Conservation (phyloP, 2,888 invertebrate species). For the Gerris lacustris region DNA sequence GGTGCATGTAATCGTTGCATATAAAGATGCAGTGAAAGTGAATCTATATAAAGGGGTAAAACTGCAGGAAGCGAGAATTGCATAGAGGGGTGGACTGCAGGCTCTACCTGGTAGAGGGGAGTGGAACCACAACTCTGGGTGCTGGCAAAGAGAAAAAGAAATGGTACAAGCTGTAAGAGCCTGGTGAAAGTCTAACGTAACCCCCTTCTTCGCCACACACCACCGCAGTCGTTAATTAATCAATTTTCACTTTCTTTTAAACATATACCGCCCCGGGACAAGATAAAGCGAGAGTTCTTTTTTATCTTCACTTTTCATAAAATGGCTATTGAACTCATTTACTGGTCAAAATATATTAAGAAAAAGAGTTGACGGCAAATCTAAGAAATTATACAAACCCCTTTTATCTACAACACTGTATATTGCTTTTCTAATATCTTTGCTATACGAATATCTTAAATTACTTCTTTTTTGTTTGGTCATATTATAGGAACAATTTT, state of each 20-base stretch:
- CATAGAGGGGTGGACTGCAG: not conserved
- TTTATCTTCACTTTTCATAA: not conserved
- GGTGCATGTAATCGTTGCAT: too few species aligned
- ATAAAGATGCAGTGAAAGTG: conserved; percentile 1
- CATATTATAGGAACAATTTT: too few species aligned
- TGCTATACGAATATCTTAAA: too few species aligned
- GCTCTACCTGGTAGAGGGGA: not conserved
- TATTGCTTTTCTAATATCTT: too few species aligned
- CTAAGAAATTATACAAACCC: too few species aligned
- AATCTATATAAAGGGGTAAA: not conserved
- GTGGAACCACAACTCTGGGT: not conserved
- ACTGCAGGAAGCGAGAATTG: conserved; percentile 5
- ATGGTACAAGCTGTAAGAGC: not conserved
- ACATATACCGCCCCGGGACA: not conserved
- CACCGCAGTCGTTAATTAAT: not conserved
- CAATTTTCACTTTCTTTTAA: conserved; percentile 2
- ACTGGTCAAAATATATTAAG: too few species aligned
- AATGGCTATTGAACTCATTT: too few species aligned
- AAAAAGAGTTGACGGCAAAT: too few species aligned
- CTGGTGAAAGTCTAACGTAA: not conserved
- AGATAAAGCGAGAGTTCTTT: not conserved
- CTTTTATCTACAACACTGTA: too few species aligned
- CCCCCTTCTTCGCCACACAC: not conserved
- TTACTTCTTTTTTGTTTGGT: too few species aligned
- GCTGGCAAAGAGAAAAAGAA: not conserved